A percentile compares a stretch with the other conserved stretches of the same genome.
Evolutionary conservation across 2,888 invertebrate genomes (phyloP).

Genomic region (Thyatira batis): DNA sequence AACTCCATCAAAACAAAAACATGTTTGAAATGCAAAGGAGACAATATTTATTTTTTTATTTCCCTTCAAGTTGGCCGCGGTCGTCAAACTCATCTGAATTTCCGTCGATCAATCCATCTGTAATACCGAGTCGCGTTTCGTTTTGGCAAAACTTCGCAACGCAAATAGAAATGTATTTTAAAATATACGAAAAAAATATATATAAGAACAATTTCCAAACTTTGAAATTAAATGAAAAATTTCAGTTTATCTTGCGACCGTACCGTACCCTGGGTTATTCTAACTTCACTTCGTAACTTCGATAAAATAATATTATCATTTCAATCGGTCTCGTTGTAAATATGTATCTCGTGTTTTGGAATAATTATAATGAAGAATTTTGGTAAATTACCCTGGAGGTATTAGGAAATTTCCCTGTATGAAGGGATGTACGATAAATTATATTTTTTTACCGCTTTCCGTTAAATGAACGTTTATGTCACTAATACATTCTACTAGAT

Average conservation of each 20-base stretch:
- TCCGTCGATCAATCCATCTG: constrained; percentile 45
- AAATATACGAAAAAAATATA: constrained; percentile 46
- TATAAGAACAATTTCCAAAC: constrained; percentile 42
- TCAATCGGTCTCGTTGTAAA: constrained; percentile 38
- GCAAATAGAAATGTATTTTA: constrained; percentile 65
- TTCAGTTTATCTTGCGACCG: constrained; percentile 60
- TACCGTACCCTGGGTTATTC: constrained; percentile 32
- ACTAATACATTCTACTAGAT: too few species aligned
- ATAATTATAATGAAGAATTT: constrained; percentile 7
- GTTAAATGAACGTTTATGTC: too few species aligned
- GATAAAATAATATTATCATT: constrained; percentile 67
- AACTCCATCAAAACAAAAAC: background rate
- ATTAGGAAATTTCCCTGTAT: too few species aligned
- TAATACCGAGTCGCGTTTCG: constrained; percentile 49
- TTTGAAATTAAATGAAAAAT: constrained; percentile 61
- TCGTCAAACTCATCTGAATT: constrained; percentile 55
- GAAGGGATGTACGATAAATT: too few species aligned
- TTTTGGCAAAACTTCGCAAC: constrained; percentile 53
- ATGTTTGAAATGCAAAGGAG: constrained; percentile 10
- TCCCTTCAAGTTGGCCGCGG: constrained; percentile 40
- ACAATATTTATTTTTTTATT: constrained; percentile 28
- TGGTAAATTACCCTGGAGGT: too few species aligned
- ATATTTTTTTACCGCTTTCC: too few species aligned
- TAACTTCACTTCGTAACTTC: constrained; percentile 36
- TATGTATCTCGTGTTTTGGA: constrained; percentile 13